These are phyloP conservation scores for Entelurus aequoreus DNA, from an alignment of 2,113 vertebrate genomes.

Conservation along the genomic window DNA sequence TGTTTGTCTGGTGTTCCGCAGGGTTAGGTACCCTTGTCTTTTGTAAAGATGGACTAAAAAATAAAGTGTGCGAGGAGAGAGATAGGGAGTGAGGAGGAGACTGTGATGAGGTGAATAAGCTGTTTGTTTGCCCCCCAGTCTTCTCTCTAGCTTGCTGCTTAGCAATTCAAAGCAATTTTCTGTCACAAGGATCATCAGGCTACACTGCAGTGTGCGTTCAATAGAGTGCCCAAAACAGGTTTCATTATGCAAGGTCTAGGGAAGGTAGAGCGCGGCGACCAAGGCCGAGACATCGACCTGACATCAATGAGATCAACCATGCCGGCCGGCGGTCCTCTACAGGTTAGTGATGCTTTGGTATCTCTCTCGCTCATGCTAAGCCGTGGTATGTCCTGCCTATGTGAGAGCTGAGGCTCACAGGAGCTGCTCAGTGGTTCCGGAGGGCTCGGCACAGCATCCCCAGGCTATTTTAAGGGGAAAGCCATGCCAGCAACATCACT, in stretches of 20 bases:
- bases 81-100: conserved; percentile 16
- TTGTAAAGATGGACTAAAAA: too few species aligned
- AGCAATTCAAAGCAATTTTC: conserved; percentile 40
- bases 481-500: conserved; percentile 45
- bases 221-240: conserved; percentile 1
- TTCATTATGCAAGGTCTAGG: conserved; percentile 61
- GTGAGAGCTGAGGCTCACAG: conserved; percentile 56
- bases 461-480: conserved; percentile 36
- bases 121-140: conserved; percentile 47
- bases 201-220: background rate
- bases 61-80: conserved; percentile 21
- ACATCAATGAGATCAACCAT: conserved; percentile 68
- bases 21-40: too few species aligned
- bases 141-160: conserved; percentile 49
- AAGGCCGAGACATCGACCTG: conserved; percentile 63
- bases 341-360: conserved; percentile 48
- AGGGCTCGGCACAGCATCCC: conserved; percentile 10
- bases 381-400: conserved; percentile 51
- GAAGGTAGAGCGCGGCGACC: conserved; percentile 62
- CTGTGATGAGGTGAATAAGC: conserved; percentile 45
- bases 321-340: conserved; percentile 61
- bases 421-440: conserved; percentile 22
- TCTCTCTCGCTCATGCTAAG: conserved; percentile 5
- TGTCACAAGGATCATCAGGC: background rate
- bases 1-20: background rate